phyloP scores from a whole-genome alignment of 1,140 invertebrate species.

The Cotesia glomerata region DNA sequence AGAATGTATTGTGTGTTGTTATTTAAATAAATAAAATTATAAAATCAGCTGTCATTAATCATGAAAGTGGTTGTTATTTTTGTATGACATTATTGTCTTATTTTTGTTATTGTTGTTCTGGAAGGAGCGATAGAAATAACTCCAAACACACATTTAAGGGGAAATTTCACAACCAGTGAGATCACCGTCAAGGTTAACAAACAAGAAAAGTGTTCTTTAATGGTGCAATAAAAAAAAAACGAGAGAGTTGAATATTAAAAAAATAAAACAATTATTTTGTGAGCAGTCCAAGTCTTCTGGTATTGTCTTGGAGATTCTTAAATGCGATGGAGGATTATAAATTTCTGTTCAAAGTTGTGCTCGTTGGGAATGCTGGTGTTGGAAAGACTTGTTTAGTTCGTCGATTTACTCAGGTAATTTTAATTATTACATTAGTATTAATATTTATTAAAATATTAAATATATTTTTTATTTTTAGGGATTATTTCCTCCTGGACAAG shows the following conservation, averaged over 20 bases:
- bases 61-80: too few relatives aligned
- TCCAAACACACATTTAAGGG: not conserved
- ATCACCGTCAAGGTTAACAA: slow-evolving; percentile 43
- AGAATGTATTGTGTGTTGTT: too few relatives aligned
- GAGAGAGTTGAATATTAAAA: not conserved
- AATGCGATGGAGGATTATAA: slow-evolving; percentile 94
- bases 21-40: too few relatives aligned
- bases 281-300: not conserved
- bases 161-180: slow-evolving; percentile 23
- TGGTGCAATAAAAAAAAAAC: not conserved
- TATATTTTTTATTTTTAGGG: slow-evolving; percentile 66
- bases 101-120: too few relatives aligned
- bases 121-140: not conserved
- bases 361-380: slow-evolving; percentile 94
- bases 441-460: slow-evolving; percentile 17
- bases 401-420: slow-evolving; percentile 79
- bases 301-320: slow-evolving; percentile 2
- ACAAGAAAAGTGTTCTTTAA: slow-evolving; percentile 34
- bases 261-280: not conserved
- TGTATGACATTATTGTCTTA: too few relatives aligned
- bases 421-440: not conserved
- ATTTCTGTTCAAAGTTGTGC: slow-evolving; percentile 96
- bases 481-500: slow-evolving; percentile 94
- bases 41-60: too few relatives aligned
- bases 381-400: slow-evolving; percentile 93